These are phyloP conservation scores for Botrylloides violaceus DNA, from an alignment of 23 tunicate species.

Conservation along the genomic window DNA sequence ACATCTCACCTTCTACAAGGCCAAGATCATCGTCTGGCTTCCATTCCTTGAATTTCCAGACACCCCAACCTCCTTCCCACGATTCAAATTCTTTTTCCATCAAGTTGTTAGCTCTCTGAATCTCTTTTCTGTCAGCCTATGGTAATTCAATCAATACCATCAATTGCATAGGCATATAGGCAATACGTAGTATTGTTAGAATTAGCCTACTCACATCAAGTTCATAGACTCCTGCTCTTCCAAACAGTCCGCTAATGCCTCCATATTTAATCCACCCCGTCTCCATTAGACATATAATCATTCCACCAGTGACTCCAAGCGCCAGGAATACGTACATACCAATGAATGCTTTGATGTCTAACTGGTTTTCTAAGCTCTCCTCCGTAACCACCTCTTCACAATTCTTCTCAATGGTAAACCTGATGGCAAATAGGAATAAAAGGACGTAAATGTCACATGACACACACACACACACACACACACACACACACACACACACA, in stretches of 20 bases:
- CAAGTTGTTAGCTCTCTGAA: conserved; percentile 18
- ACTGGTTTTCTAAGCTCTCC: conserved; percentile 37
- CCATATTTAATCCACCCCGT: conserved; percentile 40
- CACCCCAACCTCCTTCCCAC: conserved; percentile 70
- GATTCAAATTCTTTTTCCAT: conserved; percentile 39
- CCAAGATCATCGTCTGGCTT: background rate
- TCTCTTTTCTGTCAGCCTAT: conserved; percentile 32
- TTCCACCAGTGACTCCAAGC: conserved; percentile 31
- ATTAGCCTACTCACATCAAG: conserved; percentile 18
- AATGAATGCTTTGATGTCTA: conserved; percentile 45
- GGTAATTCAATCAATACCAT: background rate
- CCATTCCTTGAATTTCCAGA: conserved; percentile 64
- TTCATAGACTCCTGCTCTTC: conserved; percentile 31
- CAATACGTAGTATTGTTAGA: too few species aligned
- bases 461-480: too few species aligned
- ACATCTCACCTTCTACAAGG: background rate
- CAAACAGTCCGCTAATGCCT: conserved; percentile 28
- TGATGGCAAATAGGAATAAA: background rate
- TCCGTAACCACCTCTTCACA: conserved; percentile 19
- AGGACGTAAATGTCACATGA: too few species aligned
- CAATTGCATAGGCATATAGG: background rate
- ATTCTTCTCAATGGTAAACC: conserved; percentile 42
- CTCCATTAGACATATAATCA: conserved; percentile 26
- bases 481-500: too few species aligned
- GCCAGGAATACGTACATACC: conserved; percentile 56